Evolutionary conservation across 2,888 invertebrate species (phyloP).

Genomic region (Orthosia gothica): DNA sequence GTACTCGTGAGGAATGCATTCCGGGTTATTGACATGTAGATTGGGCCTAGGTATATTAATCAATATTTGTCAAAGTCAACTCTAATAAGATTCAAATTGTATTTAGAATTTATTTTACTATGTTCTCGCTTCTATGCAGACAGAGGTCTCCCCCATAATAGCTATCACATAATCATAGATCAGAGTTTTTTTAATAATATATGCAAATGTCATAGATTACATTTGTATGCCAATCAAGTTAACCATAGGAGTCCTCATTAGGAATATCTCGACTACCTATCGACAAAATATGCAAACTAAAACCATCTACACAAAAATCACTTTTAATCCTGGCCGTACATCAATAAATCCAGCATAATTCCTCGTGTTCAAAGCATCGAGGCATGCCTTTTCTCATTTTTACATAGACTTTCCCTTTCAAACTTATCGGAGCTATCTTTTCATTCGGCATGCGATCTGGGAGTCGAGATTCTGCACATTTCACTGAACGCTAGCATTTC

Average conservation of each 20-base stretch:
- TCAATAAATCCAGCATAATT: slow-evolving; percentile 27
- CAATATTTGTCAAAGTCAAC: too few species aligned
- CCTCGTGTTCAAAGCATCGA: slow-evolving; percentile 30
- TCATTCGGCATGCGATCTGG: slow-evolving; percentile 62
- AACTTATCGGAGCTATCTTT: slow-evolving; percentile 59
- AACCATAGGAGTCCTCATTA: too few species aligned
- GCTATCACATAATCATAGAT: too few species aligned
- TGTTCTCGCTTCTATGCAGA: too few species aligned
- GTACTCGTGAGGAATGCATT: not conserved
- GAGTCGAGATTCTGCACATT: slow-evolving; percentile 57
- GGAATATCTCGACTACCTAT: too few species aligned
- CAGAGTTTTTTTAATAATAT: too few species aligned
- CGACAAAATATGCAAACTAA: not conserved
- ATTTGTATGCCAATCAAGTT: too few species aligned
- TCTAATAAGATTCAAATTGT: too few species aligned
- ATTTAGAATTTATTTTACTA: too few species aligned
- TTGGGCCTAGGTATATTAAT: too few species aligned
- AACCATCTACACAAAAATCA: not conserved
- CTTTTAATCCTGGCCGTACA: slow-evolving; percentile 6
- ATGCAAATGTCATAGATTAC: too few species aligned
- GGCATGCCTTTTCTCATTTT: slow-evolving; percentile 53
- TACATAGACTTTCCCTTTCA: slow-evolving; percentile 62
- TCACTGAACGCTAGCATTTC: slow-evolving; percentile 57
- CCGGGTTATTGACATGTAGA: not conserved
- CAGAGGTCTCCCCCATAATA: too few species aligned